Percentiles rank a stretch among this genome's conserved stretches.
Evolutionary conservation across 2,888 invertebrate species (phyloP).

Genomic region (Microchrysa polita): DNA sequence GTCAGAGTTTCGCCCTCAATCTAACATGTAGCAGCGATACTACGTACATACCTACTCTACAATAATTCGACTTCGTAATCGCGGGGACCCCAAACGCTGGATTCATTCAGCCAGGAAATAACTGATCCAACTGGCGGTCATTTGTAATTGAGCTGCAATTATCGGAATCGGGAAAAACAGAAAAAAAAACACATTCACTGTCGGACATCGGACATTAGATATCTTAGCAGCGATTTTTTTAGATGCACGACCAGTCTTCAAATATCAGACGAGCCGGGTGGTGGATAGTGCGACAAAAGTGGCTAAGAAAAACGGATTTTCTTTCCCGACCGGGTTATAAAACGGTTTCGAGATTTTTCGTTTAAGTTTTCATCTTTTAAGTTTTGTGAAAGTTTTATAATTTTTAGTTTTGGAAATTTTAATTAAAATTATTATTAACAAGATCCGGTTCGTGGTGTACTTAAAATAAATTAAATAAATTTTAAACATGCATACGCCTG

Average conservation of each 20-base stretch:
- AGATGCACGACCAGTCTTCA: constrained; percentile 6
- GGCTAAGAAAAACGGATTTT: background rate
- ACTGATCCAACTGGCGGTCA: constrained; percentile 30
- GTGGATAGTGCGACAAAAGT: constrained; percentile 27
- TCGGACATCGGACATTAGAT: constrained; percentile 8
- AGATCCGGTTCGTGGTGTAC: background rate
- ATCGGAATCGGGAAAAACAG: constrained; percentile 21
- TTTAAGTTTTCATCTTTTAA: background rate
- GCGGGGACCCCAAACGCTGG: background rate
- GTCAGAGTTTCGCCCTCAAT: constrained; percentile 8
- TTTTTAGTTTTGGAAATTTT: background rate
- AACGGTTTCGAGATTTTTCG: background rate
- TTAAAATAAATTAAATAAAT: background rate
- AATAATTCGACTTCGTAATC: too few relatives aligned
- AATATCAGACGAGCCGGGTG: background rate
- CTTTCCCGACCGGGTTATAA: background rate
- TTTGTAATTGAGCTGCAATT: constrained; percentile 37
- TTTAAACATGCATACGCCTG: constrained; percentile 59
- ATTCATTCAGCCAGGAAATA: constrained; percentile 33
- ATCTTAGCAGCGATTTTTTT: constrained; percentile 11
- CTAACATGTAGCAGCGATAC: background rate
- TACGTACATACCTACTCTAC: background rate
- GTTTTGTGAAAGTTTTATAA: background rate
- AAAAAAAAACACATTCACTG: constrained; percentile 14
- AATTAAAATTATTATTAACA: constrained; percentile 5